Evolutionary conservation across 2,113 vertebrate genomes (phyloP).

Genomic region (Anoura caudifer): DNA sequence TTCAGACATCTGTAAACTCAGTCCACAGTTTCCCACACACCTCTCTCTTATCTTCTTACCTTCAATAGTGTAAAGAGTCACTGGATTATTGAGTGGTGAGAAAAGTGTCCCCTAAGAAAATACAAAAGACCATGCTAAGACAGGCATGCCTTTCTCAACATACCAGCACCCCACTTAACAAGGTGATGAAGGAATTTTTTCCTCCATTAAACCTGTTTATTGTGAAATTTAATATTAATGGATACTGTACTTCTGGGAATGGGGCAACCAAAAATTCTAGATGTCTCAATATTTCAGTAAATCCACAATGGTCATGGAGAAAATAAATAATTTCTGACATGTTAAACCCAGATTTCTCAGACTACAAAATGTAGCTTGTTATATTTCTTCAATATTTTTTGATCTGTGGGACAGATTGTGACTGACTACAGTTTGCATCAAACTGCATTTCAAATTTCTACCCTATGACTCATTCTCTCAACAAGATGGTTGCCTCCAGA

Average conservation of each 20-base stretch:
- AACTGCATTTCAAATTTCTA: constrained; percentile 57
- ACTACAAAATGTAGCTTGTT: constrained; percentile 22
- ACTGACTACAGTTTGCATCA: constrained; percentile 43
- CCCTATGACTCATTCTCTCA: constrained; percentile 5
- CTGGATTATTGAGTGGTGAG: not conserved
- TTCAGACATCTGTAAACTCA: not conserved
- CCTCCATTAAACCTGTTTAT: not conserved
- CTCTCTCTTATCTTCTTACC: not conserved
- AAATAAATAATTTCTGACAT: not conserved
- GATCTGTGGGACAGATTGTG: constrained; percentile 34
- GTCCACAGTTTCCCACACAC: not conserved
- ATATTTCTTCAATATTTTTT: constrained; percentile 29
- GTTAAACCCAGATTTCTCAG: not conserved
- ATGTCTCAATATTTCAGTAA: not conserved
- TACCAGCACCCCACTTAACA: not conserved
- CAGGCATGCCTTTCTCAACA: not conserved
- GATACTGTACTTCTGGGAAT: not conserved
- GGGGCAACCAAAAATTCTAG: constrained; percentile 23
- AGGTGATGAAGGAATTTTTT: not conserved
- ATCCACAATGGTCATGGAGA: not conserved
- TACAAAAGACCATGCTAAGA: not conserved
- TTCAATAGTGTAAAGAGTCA: not conserved
- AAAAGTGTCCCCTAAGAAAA: not conserved
- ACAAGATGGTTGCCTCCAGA: constrained; percentile 47
- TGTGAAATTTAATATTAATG: constrained; percentile 1